These are phyloP conservation scores for Mellilla xanthometata DNA, from an alignment of 2,888 invertebrate species.

Conservation along the genomic window DNA sequence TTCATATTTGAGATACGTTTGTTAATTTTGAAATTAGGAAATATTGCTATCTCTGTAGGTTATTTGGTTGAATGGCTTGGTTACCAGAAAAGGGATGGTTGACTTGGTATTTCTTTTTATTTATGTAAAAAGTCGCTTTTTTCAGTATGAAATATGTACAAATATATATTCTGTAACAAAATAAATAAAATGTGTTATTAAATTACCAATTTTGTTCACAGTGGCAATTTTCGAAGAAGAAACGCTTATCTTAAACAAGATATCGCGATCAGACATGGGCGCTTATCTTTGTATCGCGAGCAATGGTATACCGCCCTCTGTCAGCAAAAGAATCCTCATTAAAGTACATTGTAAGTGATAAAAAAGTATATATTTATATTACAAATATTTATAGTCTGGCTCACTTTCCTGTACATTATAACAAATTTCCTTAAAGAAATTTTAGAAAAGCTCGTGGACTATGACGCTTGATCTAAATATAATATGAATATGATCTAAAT, in stretches of 20 bases:
- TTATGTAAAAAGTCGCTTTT: too few species aligned
- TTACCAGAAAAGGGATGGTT: neutral
- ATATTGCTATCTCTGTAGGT: slow-evolving; percentile 5
- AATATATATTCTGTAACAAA: too few species aligned
- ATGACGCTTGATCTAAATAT: too few species aligned
- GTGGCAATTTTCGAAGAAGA: slow-evolving; percentile 89
- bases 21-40: slow-evolving; percentile 24
- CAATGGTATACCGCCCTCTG: slow-evolving; percentile 93
- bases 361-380: neutral
- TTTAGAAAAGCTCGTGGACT: too few species aligned
- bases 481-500: too few species aligned
- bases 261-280: slow-evolving; percentile 94
- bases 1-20: slow-evolving; percentile 28
- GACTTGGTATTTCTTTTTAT: too few species aligned
- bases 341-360: slow-evolving; percentile 94
- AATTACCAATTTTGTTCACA: slow-evolving; percentile 40
- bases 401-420: too few species aligned
- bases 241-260: slow-evolving; percentile 88
- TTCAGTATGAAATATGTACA: too few species aligned
- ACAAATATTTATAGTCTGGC: too few species aligned
- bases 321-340: slow-evolving; percentile 93
- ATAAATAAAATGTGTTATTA: too few species aligned
- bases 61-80: neutral
- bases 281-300: slow-evolving; percentile 95
- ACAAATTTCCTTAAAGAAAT: too few species aligned